phyloP scores from a whole-genome alignment of 2,888 invertebrate genomes.

The Mesochorus sp. region DNA sequence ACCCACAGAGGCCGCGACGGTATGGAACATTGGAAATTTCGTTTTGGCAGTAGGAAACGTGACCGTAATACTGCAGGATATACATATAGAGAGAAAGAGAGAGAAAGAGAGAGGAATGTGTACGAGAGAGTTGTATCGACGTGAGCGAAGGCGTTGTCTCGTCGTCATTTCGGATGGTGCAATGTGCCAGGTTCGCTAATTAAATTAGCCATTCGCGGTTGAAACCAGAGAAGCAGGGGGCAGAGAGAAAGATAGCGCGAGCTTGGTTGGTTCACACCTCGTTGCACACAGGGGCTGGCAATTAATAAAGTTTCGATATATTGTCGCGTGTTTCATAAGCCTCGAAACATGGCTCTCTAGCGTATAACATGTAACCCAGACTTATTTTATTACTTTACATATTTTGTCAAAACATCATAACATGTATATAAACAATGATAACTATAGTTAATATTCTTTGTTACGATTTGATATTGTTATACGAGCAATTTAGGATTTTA shows the following conservation, averaged over 20 bases:
- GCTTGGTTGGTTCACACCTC: conserved; percentile 20
- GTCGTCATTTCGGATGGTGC: conserved; percentile 40
- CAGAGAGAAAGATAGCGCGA: not conserved
- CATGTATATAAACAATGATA: too few relatives aligned
- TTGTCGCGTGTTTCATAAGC: not conserved
- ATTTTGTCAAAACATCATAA: too few relatives aligned
- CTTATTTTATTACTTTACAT: conserved; percentile 14
- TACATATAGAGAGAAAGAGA: too few relatives aligned
- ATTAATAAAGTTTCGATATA: conserved; percentile 59
- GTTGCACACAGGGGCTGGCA: conserved; percentile 17
- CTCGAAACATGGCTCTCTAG: not conserved
- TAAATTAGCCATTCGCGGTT: conserved; percentile 47
- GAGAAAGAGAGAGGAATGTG: not conserved
- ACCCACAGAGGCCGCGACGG: conserved; percentile 5
- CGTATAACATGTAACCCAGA: too few relatives aligned
- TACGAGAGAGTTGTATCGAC: conserved; percentile 38
- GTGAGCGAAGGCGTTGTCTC: conserved; percentile 23
- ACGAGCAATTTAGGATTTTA: too few relatives aligned
- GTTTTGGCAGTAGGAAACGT: conserved; percentile 14
- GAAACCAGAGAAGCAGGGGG: not conserved
- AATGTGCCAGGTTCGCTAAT: conserved; percentile 48
- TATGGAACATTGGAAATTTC: conserved; percentile 49
- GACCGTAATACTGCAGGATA: not conserved
- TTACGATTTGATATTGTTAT: too few relatives aligned
- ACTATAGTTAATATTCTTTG: too few relatives aligned